Conservation (phyloP, 2,888 invertebrate species). For the Drosophila falleni region DNA sequence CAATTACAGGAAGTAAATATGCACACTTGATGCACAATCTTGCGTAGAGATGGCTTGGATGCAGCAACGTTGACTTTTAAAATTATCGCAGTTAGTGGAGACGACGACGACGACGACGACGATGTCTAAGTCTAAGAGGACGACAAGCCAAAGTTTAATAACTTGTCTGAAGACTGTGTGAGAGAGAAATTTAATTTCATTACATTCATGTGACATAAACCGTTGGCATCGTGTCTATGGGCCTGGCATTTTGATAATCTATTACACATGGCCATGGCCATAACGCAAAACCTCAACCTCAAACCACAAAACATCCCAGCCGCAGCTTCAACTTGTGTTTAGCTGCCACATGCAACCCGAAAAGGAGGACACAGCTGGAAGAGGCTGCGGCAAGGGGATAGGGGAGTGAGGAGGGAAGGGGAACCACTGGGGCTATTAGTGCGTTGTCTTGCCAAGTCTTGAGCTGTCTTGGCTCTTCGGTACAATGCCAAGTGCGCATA, state of each 20-base stretch:
- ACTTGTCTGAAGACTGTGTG: constrained; percentile 52
- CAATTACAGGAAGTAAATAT: constrained; percentile 82
- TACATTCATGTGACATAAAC: constrained; percentile 80
- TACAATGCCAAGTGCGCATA: constrained; percentile 80
- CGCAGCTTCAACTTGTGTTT: constrained; percentile 33
- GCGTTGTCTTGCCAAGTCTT: constrained; percentile 72
- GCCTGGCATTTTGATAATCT: constrained; percentile 81
- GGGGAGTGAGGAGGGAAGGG: too few relatives aligned
- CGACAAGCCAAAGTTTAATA: constrained; percentile 69
- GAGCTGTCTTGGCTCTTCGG: constrained; percentile 40
- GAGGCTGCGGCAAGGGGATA: background rate
- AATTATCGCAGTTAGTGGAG: constrained; percentile 67
- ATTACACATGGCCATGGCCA: constrained; percentile 76
- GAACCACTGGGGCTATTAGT: constrained; percentile 64
- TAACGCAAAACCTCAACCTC: constrained; percentile 76
- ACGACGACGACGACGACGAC: constrained; percentile 6
- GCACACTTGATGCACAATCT: constrained; percentile 82
- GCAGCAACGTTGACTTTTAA: constrained; percentile 73
- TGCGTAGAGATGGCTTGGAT: constrained; percentile 72
- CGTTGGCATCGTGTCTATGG: constrained; percentile 68
- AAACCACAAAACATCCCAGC: constrained; percentile 71
- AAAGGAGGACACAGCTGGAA: constrained; percentile 59
- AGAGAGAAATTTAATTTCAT: constrained; percentile 81
- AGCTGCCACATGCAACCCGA: constrained; percentile 59
- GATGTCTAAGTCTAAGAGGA: constrained; percentile 14